These are phyloP conservation scores for Bergia puertoricense DNA, from an alignment of 92 coral and sea anemone species.

Conservation along the genomic window DNA sequence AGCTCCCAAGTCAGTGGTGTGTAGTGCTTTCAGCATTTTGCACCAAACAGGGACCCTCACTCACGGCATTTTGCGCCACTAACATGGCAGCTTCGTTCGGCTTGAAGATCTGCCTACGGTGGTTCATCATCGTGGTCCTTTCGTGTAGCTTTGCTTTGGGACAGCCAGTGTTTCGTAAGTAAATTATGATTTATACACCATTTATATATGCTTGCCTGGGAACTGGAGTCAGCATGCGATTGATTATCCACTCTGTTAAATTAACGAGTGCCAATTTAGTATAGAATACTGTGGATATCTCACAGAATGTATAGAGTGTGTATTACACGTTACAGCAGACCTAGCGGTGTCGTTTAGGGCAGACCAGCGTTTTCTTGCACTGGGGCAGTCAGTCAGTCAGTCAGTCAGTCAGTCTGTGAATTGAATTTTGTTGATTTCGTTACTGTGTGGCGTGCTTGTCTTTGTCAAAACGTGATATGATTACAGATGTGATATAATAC, in stretches of 20 bases:
- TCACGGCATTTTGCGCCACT: not conserved
- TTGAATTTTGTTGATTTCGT: not conserved
- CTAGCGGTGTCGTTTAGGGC: not conserved
- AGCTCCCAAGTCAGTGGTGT: conserved; percentile 30
- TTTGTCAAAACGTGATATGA: not conserved
- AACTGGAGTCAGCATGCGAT: not conserved
- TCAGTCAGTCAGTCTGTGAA: not conserved
- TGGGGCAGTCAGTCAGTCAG: not conserved
- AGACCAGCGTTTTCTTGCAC: not conserved
- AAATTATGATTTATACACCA: not conserved
- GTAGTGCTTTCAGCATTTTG: conserved; percentile 13
- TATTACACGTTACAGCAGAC: not conserved
- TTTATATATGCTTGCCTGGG: not conserved
- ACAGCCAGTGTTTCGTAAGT: conserved; percentile 9
- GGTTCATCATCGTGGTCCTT: not conserved
- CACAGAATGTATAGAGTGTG: not conserved
- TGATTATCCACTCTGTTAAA: not conserved
- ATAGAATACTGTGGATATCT: not conserved
- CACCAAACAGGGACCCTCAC: conserved; percentile 16
- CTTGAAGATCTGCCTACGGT: not conserved
- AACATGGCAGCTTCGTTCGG: not conserved
- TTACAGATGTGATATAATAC: too few species aligned
- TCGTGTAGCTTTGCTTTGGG: conserved; percentile 1
- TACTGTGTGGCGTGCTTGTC: not conserved
- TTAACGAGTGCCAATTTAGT: not conserved